Evolutionary conservation across 1,140 invertebrate species (phyloP).

Genomic region (Trichogramma pretiosum): DNA sequence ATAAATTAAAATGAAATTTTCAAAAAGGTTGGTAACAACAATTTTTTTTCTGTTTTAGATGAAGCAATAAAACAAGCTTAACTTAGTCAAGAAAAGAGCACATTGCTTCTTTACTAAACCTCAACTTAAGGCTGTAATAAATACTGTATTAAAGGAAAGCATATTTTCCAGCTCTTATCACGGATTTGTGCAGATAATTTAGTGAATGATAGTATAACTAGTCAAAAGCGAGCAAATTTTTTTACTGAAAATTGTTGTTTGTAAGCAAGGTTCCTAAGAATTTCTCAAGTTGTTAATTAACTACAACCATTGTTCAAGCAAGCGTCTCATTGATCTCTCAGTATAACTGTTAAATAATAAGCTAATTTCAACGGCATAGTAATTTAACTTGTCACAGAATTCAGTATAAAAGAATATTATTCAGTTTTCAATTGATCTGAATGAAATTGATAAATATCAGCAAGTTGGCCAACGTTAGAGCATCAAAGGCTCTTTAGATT

Average conservation of each 20-base stretch:
- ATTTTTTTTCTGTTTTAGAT: too few species aligned
- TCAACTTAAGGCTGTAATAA: conserved; percentile 12
- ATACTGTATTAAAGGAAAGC: neutral
- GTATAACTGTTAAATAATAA: too few species aligned
- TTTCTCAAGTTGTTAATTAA: conserved; percentile 6
- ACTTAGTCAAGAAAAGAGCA: neutral
- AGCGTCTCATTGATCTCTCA: conserved; percentile 5
- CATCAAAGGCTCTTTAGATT: neutral
- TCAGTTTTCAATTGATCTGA: too few species aligned
- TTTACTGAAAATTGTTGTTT: conserved; percentile 5
- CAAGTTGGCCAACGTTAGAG: neutral
- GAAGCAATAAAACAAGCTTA: too few species aligned
- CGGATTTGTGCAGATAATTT: too few species aligned
- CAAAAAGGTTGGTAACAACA: conserved; percentile 26
- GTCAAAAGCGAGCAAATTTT: conserved; percentile 5
- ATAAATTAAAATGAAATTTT: too few species aligned
- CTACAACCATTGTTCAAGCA: neutral
- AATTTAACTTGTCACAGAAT: too few species aligned
- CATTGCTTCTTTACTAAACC: conserved; percentile 4
- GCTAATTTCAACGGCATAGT: too few species aligned
- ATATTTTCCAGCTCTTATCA: too few species aligned
- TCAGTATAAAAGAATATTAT: too few species aligned
- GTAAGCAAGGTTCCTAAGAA: conserved; percentile 12
- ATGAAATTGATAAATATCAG: conserved; percentile 11
- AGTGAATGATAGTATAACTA: conserved; percentile 1